Conservation (phyloP, 2,888 invertebrate species). For the Cataglyphis albicans region DNA sequence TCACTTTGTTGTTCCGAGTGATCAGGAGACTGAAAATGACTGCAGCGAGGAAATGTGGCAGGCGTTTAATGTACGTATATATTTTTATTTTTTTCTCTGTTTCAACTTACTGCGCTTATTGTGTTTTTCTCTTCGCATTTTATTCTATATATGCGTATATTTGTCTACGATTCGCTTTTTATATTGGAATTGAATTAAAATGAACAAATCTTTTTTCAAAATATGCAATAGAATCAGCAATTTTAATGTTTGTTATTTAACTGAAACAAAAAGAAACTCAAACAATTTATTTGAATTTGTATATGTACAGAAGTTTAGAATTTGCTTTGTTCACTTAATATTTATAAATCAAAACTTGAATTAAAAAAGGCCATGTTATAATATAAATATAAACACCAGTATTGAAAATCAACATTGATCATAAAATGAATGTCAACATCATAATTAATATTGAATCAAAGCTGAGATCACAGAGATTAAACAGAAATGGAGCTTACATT, state of each 20-base stretch:
- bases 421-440: too few relatives aligned
- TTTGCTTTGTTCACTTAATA: not conserved
- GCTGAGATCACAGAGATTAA: too few relatives aligned
- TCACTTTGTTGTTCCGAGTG: slow-evolving; percentile 87
- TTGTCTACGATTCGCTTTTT: too few relatives aligned
- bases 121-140: too few relatives aligned
- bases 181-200: not conserved
- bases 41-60: slow-evolving; percentile 89
- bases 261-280: not conserved
- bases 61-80: slow-evolving; percentile 87
- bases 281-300: not conserved
- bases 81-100: not conserved
- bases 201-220: not conserved
- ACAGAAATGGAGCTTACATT: too few relatives aligned
- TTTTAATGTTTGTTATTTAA: not conserved
- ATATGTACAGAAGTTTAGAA: not conserved
- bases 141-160: too few relatives aligned
- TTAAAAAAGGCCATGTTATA: too few relatives aligned
- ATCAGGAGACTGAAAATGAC: slow-evolving; percentile 87
- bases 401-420: too few relatives aligned
- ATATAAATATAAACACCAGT: too few relatives aligned
- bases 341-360: not conserved
- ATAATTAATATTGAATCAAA: too few relatives aligned
- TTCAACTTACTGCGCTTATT: not conserved
- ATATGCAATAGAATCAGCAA: not conserved